Base-by-base conservation (phyloP, 2,888 invertebrate genomes). In the Eupelmus urozonus region DNA sequence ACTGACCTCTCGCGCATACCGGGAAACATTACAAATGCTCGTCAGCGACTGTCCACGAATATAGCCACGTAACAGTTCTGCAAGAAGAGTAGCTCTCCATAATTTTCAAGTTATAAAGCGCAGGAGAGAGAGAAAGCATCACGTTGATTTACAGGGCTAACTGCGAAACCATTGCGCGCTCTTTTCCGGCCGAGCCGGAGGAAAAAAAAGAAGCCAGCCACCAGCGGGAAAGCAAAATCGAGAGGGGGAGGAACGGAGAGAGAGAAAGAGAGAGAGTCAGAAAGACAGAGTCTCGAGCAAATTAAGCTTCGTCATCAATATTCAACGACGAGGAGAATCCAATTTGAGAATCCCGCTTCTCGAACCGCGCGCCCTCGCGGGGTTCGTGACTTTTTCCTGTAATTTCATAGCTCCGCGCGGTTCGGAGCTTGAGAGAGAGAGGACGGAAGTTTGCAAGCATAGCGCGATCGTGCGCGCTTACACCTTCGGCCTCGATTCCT, bases 301-400 rank as follows among this genome's bases (percentile, higher is more conserved):
- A 79, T 79, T 76, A 79, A 71, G 76, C 76, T 62, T 67, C 55
- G 67, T 79, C 79, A 79, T 79, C 79, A 76, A 79, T 76, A 79
- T 79, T 79, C 76, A 76, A 63, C 72, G 70, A 1, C 49, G 76
- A 60, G 42, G 66, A 72, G 76, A 79, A 79, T 79, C 67, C 72
- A 79, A 79, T 79, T 79, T 76, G 67, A 79, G 76, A 79, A 72
- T 79, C 76, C 25, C 70, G 70, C 53, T 59, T 65, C 65, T 53
- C 34, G 57, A 34, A 25, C 18, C 40, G 51, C n/a, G n/a, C n/a
- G n/a, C n/a, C n/a, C n/a, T n/a, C n/a, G n/a, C 69, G 63, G 20
- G 51, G 60, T 75, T 79, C 70, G 65, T 79, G 75, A 70, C 75
- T 79, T 79, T 78, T 75, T 60, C 75, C 59, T 70, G 49, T 65